phyloP scores from a whole-genome alignment of 2,113 vertebrate genomes.

The Scortum barcoo region DNA sequence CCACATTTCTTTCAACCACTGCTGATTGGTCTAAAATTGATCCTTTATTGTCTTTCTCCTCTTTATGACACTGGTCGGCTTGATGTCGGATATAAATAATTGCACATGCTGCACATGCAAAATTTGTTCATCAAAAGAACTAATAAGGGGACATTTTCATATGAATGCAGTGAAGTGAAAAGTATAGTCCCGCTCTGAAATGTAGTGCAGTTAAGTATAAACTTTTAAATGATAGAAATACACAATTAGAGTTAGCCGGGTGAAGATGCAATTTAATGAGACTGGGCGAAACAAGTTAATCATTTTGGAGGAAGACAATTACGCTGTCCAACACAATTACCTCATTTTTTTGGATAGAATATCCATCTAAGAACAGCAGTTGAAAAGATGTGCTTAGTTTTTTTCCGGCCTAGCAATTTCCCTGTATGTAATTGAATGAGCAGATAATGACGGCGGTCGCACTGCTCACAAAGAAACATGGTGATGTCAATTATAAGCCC shows the following conservation, averaged over 20 bases:
- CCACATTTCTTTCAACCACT: neutral
- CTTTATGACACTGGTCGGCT: neutral
- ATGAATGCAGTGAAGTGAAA: constrained; percentile 10
- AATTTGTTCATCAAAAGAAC: constrained; percentile 11
- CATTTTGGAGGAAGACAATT: constrained; percentile 53
- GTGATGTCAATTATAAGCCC: constrained; percentile 68
- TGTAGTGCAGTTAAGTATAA: constrained; percentile 25
- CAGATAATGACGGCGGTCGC: constrained; percentile 48
- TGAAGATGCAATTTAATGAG: constrained; percentile 46
- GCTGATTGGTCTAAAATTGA: neutral
- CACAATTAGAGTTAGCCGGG: constrained; percentile 26
- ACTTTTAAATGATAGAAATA: constrained; percentile 37
- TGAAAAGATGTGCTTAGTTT: constrained; percentile 35
- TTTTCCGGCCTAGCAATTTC: constrained; percentile 44
- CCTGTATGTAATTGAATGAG: constrained; percentile 68
- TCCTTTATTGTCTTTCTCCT: neutral
- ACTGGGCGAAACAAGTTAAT: constrained; percentile 50
- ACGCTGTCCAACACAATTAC: constrained; percentile 42
- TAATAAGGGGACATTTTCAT: constrained; percentile 1
- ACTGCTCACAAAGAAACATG: constrained; percentile 58
- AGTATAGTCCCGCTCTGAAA: constrained; percentile 23
- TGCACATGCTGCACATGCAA: neutral
- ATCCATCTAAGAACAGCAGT: constrained; percentile 30
- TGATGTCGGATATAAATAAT: neutral
- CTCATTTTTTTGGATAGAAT: constrained; percentile 33